phyloP scores from a whole-genome alignment of 1,140 invertebrate species.

The Adoxophyes honmai region DNA sequence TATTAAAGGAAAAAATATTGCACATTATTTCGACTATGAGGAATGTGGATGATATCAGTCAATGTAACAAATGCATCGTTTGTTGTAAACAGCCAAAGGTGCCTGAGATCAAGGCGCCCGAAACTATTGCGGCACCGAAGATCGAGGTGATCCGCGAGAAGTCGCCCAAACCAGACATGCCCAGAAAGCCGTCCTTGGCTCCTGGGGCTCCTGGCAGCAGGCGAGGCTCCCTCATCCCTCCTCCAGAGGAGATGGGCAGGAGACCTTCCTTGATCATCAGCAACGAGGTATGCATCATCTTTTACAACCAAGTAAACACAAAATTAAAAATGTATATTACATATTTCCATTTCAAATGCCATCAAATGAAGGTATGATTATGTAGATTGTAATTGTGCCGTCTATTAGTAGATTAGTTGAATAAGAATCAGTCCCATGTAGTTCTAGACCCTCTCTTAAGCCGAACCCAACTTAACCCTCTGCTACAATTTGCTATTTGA shows the following conservation, averaged over 20 bases:
- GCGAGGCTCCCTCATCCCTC: conserved; percentile 90
- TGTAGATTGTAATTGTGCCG: conserved; percentile 46
- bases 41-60: too few relatives aligned
- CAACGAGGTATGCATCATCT: conserved; percentile 86
- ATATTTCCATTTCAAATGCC: conserved; percentile 27
- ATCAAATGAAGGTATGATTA: conserved; percentile 52
- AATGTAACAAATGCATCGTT: too few relatives aligned
- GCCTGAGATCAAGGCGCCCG: conserved; percentile 86
- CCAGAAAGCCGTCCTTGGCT: conserved; percentile 86
- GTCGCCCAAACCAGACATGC: conserved; percentile 80
- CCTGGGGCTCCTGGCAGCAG: conserved; percentile 82
- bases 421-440: conserved; percentile 20
- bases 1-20: too few relatives aligned
- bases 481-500: conserved; percentile 49
- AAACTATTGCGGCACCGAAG: conserved; percentile 84
- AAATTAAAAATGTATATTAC: conserved; percentile 25
- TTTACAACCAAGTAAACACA: conserved; percentile 7
- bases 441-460: conserved; percentile 65
- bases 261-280: conserved; percentile 93
- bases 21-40: too few relatives aligned
- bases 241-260: conserved; percentile 88
- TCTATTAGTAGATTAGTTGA: conserved; percentile 44
- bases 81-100: conserved; percentile 67
- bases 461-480: conserved; percentile 70
- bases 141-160: conserved; percentile 91